Conservation (phyloP, 2,113 vertebrate species). For the Pyrgilauda ruficollis region DNA sequence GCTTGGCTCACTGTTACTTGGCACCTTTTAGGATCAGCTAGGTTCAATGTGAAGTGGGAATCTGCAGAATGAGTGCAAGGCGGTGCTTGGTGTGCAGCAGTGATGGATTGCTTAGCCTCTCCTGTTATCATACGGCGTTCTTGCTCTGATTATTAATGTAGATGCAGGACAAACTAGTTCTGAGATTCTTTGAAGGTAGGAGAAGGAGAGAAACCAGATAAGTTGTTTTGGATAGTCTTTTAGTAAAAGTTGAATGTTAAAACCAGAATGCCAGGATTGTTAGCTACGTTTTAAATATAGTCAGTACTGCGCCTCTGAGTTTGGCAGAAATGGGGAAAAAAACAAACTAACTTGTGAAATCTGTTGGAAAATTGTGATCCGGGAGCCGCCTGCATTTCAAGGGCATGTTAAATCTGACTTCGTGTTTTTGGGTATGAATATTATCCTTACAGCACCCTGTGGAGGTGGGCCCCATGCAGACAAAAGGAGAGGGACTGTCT, state of each 20-base stretch:
- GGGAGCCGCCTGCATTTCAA: constrained; percentile 22
- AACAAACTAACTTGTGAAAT: constrained; percentile 40
- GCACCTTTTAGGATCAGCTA: background rate
- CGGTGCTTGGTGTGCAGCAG: background rate
- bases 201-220: background rate
- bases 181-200: background rate
- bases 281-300: constrained; percentile 35
- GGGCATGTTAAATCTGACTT: constrained; percentile 17
- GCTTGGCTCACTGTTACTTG: background rate
- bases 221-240: background rate
- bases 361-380: background rate
- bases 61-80: background rate
- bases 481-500: constrained; percentile 2
- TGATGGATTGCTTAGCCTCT: background rate
- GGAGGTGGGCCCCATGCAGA: background rate
- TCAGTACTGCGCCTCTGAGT: background rate
- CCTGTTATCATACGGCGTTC: background rate
- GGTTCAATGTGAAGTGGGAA: fast-evolving
- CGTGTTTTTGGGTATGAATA: background rate
- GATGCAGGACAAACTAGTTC: constrained; percentile 2
- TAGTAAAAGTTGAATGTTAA: background rate
- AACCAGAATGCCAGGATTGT: background rate
- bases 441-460: background rate
- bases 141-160: background rate
- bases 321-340: constrained; percentile 33